A percentile compares a stretch with the other conserved stretches of the same genome.
Evolutionary conservation across 2,888 invertebrate species (phyloP).

Genomic region (Platypus cylindrus): DNA sequence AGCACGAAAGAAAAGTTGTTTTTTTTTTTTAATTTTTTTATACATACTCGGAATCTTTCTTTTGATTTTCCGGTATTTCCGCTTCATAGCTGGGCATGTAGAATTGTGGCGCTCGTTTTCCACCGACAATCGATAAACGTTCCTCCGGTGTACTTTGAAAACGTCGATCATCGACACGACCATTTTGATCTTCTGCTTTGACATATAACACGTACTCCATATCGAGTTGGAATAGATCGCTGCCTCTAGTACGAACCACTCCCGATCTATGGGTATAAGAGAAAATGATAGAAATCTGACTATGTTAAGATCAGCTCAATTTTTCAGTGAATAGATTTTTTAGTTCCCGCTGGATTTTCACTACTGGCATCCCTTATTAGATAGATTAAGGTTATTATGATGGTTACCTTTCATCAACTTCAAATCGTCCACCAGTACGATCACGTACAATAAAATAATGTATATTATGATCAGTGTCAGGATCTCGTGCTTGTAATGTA

Average conservation of each 20-base stretch:
- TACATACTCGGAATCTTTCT: conserved; percentile 91
- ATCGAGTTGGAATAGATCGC: conserved; percentile 84
- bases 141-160: conserved; percentile 89
- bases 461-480: conserved; percentile 91
- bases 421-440: conserved; percentile 55
- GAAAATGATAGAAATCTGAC: background rate
- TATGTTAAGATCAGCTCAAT: too few species aligned
- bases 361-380: too few species aligned
- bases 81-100: conserved; percentile 91
- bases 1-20: conserved; percentile 4
- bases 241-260: conserved; percentile 81
- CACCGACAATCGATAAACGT: conserved; percentile 88
- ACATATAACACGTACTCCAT: conserved; percentile 95
- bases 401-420: conserved; percentile 18
- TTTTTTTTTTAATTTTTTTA: too few species aligned
- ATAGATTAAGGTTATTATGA: too few species aligned
- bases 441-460: conserved; percentile 93
- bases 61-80: conserved; percentile 92
- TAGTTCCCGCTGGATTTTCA: too few species aligned
- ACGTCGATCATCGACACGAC: conserved; percentile 77
- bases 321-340: too few species aligned
- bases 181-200: conserved; percentile 91
- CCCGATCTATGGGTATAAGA: conserved; percentile 48
- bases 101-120: conserved; percentile 94
- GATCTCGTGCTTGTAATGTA: conserved; percentile 93